Percentiles rank a stretch among this genome's conserved stretches.
Conservation (phyloP, 2,888 invertebrate species). For the Eristalis arbustorum region DNA sequence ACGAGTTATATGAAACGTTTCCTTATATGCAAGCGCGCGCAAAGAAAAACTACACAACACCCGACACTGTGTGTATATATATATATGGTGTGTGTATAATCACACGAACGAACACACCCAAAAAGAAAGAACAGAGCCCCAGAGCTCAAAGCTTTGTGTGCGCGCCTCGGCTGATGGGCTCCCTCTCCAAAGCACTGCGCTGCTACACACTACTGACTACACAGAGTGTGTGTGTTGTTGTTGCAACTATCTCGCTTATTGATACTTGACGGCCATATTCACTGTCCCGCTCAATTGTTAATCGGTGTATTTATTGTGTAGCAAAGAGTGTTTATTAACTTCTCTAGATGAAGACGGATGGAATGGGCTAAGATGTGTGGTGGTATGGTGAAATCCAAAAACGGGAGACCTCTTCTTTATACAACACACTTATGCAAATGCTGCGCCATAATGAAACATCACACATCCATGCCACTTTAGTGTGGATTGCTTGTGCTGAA, state of each 20-base stretch:
- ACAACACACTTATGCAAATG: slow-evolving; percentile 2
- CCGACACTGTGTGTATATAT: slow-evolving; percentile 3
- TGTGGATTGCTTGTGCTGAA: slow-evolving; percentile 8
- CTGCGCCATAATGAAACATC: slow-evolving; percentile 43
- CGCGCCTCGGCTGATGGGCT: too few relatives aligned
- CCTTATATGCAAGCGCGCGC: slow-evolving; percentile 70
- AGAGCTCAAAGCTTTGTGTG: slow-evolving; percentile 28
- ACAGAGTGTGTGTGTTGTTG: neutral
- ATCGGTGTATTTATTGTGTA: slow-evolving; percentile 52
- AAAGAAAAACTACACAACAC: slow-evolving; percentile 60
- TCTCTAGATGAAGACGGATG: slow-evolving; percentile 55
- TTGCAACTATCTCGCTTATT: slow-evolving; percentile 39
- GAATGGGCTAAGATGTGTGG: slow-evolving; percentile 30
- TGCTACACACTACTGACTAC: too few relatives aligned
- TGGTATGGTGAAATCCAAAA: slow-evolving; percentile 62
- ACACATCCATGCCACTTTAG: slow-evolving; percentile 24
- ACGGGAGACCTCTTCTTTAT: slow-evolving; percentile 53
- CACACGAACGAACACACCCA: slow-evolving; percentile 8
- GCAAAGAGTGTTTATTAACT: slow-evolving; percentile 60
- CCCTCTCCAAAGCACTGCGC: neutral
- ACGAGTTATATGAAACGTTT: slow-evolving; percentile 48
- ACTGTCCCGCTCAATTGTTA: slow-evolving; percentile 52
- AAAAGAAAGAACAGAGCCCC: neutral
- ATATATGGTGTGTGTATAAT: neutral
- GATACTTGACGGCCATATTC: neutral